A percentile compares a stretch with the other conserved stretches of the same genome.
These are phyloP conservation scores for Cephalotes varians DNA, from an alignment of 2,888 invertebrate species.

Conservation along the genomic window DNA sequence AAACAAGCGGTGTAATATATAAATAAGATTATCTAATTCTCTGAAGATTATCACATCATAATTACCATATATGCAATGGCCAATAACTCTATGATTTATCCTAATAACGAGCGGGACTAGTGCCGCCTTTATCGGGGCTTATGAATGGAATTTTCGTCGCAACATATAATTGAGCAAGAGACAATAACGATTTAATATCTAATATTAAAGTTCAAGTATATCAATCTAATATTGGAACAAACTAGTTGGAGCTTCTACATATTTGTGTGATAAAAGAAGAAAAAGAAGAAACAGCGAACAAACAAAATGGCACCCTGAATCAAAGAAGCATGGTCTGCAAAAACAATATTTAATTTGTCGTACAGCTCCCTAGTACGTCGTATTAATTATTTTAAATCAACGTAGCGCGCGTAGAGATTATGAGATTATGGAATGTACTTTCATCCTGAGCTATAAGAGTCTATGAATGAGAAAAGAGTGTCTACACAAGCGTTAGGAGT, in stretches of 20 bases:
- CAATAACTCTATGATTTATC: conserved; percentile 46
- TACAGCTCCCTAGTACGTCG: conserved; percentile 22
- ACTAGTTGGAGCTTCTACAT: conserved; percentile 52
- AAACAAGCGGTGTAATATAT: neutral
- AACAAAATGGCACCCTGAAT: conserved; percentile 84
- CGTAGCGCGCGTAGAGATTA: conserved; percentile 20
- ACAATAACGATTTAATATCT: conserved; percentile 58
- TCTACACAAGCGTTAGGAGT: conserved; percentile 76
- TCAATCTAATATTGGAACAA: conserved; percentile 38
- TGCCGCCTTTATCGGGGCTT: conserved; percentile 50
- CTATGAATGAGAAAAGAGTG: conserved; percentile 16
- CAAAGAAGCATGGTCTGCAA: conserved; percentile 80
- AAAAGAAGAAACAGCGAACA: conserved; percentile 54
- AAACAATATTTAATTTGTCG: conserved; percentile 64
- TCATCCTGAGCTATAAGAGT: conserved; percentile 64
- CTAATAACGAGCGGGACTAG: conserved; percentile 53
- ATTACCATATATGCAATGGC: conserved; percentile 32
- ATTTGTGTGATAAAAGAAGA: conserved; percentile 44
- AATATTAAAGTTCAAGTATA: conserved; percentile 36
- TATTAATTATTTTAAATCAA: conserved; percentile 35
- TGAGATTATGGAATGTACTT: conserved; percentile 64
- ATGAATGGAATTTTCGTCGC: conserved; percentile 53
- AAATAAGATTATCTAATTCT: conserved; percentile 18
- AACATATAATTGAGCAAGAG: conserved; percentile 69
- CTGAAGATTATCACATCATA: neutral